Percentiles rank a stretch among this genome's conserved stretches.
Evolutionary conservation across 2,888 invertebrate genomes (phyloP).

Genomic region (Drosophila mettleri): DNA sequence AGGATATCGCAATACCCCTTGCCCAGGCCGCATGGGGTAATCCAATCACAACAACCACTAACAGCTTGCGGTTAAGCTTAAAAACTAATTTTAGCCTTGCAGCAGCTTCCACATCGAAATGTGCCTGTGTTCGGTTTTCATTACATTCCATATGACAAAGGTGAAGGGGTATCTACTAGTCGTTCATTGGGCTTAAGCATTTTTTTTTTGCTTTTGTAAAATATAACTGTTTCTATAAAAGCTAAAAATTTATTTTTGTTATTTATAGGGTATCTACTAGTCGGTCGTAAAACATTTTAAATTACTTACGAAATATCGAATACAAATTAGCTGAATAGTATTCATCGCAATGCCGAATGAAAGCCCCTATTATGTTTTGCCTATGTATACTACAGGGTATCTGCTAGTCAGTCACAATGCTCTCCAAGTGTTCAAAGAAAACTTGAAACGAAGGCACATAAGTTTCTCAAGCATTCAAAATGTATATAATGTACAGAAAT

Average conservation of each 20-base stretch:
- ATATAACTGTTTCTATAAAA: too few relatives aligned
- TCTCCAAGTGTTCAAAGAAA: neutral
- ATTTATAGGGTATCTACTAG: neutral
- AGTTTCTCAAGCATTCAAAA: neutral
- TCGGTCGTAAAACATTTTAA: neutral
- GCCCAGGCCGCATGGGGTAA: neutral
- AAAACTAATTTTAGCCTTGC: neutral
- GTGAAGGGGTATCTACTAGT: neutral
- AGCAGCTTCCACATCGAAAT: neutral
- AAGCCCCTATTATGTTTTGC: neutral
- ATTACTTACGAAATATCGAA: neutral
- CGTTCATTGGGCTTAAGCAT: too few relatives aligned
- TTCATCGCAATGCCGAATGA: neutral
- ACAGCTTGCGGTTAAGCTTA: neutral
- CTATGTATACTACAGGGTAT: neutral
- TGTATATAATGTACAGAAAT: neutral
- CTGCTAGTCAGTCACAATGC: neutral
- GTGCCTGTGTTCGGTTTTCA: neutral
- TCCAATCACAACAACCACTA: conserved; percentile 16
- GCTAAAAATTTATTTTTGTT: too few relatives aligned
- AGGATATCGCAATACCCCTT: neutral
- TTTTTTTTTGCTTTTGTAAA: too few relatives aligned
- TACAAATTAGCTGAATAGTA: neutral
- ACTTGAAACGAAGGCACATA: neutral
- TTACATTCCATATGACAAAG: too few relatives aligned